These are phyloP conservation scores for Cosmorhoe ocellata DNA, from an alignment of 2,888 invertebrate species.

Conservation along the genomic window DNA sequence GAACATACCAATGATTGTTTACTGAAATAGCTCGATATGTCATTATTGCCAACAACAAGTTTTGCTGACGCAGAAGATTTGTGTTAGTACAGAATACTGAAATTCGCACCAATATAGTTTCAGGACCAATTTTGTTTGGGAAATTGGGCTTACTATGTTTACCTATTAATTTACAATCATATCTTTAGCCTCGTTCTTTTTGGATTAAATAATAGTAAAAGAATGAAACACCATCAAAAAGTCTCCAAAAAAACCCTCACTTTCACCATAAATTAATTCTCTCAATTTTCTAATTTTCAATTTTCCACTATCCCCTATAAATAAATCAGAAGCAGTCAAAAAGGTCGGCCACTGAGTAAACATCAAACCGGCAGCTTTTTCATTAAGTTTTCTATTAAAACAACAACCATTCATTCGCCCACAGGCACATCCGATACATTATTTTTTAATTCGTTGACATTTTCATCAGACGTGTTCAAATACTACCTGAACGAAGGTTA, in stretches of 20 bases:
- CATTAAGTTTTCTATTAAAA: constrained; percentile 1
- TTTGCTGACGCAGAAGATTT: background rate
- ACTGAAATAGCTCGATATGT: constrained; percentile 44
- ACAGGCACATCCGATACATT: constrained; percentile 1
- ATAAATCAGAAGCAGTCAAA: background rate
- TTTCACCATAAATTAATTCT: too few species aligned
- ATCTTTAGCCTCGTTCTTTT: too few species aligned
- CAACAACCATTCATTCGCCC: constrained; percentile 2
- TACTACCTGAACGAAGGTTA: background rate
- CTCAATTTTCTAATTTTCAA: too few species aligned
- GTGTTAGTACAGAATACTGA: too few species aligned
- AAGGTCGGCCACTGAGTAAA: background rate
- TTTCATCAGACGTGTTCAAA: constrained; percentile 13
- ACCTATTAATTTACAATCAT: too few species aligned
- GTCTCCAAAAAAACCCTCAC: too few species aligned
- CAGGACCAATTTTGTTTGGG: too few species aligned
- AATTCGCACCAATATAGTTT: too few species aligned
- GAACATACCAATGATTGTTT: constrained; percentile 68
- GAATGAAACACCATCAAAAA: too few species aligned
- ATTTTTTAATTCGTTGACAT: constrained; percentile 15
- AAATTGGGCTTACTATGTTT: too few species aligned
- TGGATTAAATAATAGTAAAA: too few species aligned
- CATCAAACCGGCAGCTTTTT: background rate
- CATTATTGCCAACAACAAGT: constrained; percentile 1
- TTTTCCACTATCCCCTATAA: too few species aligned